Evolutionary conservation across 2,888 invertebrate genomes (phyloP).

Genomic region (Luperina testacea): DNA sequence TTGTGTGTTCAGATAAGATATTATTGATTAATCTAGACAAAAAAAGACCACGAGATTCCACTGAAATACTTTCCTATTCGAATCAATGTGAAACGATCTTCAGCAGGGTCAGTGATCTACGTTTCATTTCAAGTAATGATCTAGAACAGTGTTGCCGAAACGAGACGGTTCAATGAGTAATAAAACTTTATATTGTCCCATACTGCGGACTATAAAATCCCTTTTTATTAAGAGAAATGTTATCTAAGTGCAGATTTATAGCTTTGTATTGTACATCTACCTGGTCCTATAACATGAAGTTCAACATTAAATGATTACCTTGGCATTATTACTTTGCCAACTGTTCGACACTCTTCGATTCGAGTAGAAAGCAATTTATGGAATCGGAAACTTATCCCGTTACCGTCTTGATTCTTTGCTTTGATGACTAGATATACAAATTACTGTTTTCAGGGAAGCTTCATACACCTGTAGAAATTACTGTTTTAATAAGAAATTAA

Average conservation of each 20-base stretch:
- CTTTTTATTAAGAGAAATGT: slow-evolving; percentile 49
- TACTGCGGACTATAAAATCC: slow-evolving; percentile 47
- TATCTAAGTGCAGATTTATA: slow-evolving; percentile 36
- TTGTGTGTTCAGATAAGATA: slow-evolving; percentile 12
- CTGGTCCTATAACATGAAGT: slow-evolving; percentile 35
- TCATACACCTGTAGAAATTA: slow-evolving; percentile 28
- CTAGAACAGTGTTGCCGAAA: slow-evolving; percentile 51
- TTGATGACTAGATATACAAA: slow-evolving; percentile 32
- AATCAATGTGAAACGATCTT: slow-evolving; percentile 55
- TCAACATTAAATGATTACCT: slow-evolving; percentile 47
- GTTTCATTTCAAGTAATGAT: slow-evolving; percentile 65
- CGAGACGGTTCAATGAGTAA: slow-evolving; percentile 50
- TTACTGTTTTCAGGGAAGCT: slow-evolving; percentile 18
- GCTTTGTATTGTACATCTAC: slow-evolving; percentile 13
- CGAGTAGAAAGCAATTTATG: slow-evolving; percentile 60
- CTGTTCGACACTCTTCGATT: slow-evolving; percentile 49
- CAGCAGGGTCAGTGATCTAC: slow-evolving; percentile 53
- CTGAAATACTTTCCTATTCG: slow-evolving; percentile 10
- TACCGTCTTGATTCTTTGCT: slow-evolving; percentile 62
- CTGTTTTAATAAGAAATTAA: slow-evolving; percentile 31
- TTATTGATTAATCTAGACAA: slow-evolving; percentile 11
- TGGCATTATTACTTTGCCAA: slow-evolving; percentile 47
- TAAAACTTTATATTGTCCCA: slow-evolving; percentile 55
- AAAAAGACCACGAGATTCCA: slow-evolving; percentile 4
- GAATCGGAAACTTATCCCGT: slow-evolving; percentile 67